phyloP scores from a whole-genome alignment of 2,797 vertebrate genomes.

The Schizopygopsis pylzovi region DNA sequence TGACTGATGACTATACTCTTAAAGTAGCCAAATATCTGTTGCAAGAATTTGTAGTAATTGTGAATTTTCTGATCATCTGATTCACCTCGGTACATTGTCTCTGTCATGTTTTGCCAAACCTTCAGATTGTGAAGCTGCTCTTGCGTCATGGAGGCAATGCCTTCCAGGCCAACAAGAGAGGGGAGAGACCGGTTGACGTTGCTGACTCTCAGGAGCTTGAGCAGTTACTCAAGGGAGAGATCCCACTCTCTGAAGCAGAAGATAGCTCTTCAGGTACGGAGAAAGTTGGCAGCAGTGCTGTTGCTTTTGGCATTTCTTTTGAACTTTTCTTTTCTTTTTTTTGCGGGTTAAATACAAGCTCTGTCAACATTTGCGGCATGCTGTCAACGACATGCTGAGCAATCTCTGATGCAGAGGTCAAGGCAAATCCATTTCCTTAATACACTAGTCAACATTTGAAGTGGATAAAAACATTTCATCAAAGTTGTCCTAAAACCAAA shows the following conservation, averaged over 20 bases:
- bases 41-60: background rate
- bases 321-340: background rate
- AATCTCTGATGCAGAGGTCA: background rate
- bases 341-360: background rate
- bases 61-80: background rate
- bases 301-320: background rate
- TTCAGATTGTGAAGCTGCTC: conserved; percentile 96
- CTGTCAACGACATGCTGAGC: background rate
- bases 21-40: background rate
- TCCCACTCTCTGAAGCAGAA: conserved; percentile 91
- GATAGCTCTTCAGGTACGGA: conserved; percentile 91
- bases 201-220: conserved; percentile 96
- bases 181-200: conserved; percentile 96
- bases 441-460: background rate
- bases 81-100: background rate
- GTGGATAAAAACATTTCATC: background rate
- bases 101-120: conserved; percentile 24
- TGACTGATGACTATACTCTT: background rate
- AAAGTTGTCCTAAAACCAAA: background rate
- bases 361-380: background rate
- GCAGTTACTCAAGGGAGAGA: conserved; percentile 91
- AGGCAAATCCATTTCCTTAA: background rate
- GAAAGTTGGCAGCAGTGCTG: background rate
- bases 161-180: conserved; percentile 97
- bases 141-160: conserved; percentile 95